phyloP scores from a whole-genome alignment of 1,140 invertebrate species.

The Bombus consobrinus region DNA sequence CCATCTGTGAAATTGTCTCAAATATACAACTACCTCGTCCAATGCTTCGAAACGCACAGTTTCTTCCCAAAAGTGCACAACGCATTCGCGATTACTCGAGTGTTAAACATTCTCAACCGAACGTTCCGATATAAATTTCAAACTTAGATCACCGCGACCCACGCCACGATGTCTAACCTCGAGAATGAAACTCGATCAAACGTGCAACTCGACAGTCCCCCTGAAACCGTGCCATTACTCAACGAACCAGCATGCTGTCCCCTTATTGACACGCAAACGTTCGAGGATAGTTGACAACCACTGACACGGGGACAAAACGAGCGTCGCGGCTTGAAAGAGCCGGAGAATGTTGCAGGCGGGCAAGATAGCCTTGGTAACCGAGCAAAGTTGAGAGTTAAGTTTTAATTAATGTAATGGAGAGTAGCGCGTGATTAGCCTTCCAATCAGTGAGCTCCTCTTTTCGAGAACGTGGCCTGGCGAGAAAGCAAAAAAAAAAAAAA shows the following conservation, averaged over 20 bases:
- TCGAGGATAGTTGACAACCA: slow-evolving; percentile 2
- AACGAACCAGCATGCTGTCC: not conserved
- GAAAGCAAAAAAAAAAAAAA: not conserved
- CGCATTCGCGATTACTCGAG: not conserved
- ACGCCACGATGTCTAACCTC: too few species aligned
- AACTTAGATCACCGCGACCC: not conserved
- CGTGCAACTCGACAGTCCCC: not conserved
- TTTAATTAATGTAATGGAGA: slow-evolving; percentile 82
- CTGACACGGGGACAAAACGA: slow-evolving; percentile 23
- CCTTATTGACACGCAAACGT: slow-evolving; percentile 28
- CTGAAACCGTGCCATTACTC: not conserved
- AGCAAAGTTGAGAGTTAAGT: slow-evolving; percentile 74
- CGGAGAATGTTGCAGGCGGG: slow-evolving; percentile 32
- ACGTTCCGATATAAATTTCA: not conserved
- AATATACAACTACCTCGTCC: too few species aligned
- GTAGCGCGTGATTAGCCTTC: slow-evolving; percentile 79
- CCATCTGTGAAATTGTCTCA: too few species aligned
- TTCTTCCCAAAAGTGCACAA: not conserved
- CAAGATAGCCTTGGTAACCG: slow-evolving; percentile 49
- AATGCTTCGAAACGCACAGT: not conserved
- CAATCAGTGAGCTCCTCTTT: slow-evolving; percentile 68
- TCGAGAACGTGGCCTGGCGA: slow-evolving; percentile 17
- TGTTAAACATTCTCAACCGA: not conserved
- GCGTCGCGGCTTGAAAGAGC: not conserved
- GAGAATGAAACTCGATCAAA: not conserved